Evolutionary conservation across 1,140 invertebrate species (phyloP).

Genomic region (Mizuhopecten yessoensis): DNA sequence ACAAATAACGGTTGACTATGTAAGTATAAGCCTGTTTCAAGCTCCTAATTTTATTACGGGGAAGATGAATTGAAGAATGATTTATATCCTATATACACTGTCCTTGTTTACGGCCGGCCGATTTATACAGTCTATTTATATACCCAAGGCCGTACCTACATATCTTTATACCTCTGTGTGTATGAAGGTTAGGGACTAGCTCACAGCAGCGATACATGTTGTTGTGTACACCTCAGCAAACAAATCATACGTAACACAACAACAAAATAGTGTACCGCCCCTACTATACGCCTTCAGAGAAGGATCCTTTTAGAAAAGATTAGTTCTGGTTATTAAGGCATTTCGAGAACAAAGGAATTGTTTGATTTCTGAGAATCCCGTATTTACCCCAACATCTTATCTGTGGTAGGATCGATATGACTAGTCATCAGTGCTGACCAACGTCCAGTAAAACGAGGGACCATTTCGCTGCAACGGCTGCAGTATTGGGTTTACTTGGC

Average conservation of each 20-base stretch:
- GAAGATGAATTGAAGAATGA: background rate
- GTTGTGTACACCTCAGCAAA: no score
- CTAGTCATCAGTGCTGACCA: background rate
- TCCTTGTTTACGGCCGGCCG: background rate
- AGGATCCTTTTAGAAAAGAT: no score
- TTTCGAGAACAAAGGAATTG: background rate
- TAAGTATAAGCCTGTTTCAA: background rate
- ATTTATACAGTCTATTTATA: background rate
- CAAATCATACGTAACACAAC: no score
- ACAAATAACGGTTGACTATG: background rate
- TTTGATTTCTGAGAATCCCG: background rate
- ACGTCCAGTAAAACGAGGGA: background rate
- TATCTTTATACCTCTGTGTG: no score
- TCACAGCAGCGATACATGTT: no score
- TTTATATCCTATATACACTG: background rate
- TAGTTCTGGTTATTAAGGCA: no score
- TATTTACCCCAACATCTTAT: background rate
- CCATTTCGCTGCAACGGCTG: background rate
- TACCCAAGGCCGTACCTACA: background rate
- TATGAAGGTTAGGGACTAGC: background rate
- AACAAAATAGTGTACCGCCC: no score
- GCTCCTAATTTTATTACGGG: background rate
- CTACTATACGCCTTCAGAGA: no score
- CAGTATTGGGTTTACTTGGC: background rate
- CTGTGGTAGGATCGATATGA: background rate